Conservation (phyloP, 2,888 invertebrate species). For the Oasisia sp. region DNA sequence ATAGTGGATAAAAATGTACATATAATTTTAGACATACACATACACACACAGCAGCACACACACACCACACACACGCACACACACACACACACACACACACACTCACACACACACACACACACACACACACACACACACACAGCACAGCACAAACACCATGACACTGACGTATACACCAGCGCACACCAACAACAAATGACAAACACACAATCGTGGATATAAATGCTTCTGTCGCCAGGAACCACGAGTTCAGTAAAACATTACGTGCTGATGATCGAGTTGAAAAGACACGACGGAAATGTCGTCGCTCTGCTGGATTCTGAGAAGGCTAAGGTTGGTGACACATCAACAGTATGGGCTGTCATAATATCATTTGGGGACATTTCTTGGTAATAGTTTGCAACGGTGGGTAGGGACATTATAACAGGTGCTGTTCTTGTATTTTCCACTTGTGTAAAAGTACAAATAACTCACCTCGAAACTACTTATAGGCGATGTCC, state of each 20-base stretch:
- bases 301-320: conserved; percentile 27
- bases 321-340: conserved; percentile 28
- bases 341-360: background rate
- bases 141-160: too few relatives aligned
- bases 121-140: background rate
- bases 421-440: too few relatives aligned
- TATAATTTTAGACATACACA: background rate
- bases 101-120: background rate
- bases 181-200: too few relatives aligned
- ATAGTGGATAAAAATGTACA: too few relatives aligned
- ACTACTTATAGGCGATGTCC: too few relatives aligned
- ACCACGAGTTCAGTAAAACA: conserved; percentile 31
- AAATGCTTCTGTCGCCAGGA: background rate
- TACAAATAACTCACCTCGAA: too few relatives aligned
- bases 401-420: too few relatives aligned
- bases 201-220: background rate
- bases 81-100: background rate
- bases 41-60: background rate
- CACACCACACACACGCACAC: background rate
- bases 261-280: conserved; percentile 38
- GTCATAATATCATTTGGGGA: too few relatives aligned
- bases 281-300: conserved; percentile 27
- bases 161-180: too few relatives aligned
- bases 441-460: too few relatives aligned
- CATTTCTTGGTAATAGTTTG: too few relatives aligned